Base-by-base conservation (phyloP, 1,140 invertebrate species). In the Pogonomyrmex californicus region DNA sequence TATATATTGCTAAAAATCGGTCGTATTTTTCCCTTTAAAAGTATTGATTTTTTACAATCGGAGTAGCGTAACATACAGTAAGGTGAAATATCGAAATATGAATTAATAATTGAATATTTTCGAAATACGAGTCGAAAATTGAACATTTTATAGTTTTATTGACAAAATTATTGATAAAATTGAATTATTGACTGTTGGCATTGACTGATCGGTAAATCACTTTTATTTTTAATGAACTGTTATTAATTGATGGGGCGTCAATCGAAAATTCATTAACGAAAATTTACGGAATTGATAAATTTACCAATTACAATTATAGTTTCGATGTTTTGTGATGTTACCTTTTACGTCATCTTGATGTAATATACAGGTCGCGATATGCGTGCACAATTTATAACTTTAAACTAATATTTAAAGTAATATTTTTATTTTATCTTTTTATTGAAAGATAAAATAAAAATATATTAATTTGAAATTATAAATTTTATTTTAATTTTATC, bases 231-330 rank as follows among this genome's bases (percentile, higher is more conserved):
- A 83, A 75, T 10, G 10, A 23, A 4, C 9, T 1, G 36, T 38
- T 82, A 73, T 60, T 83, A 83, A 83, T 83, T 83, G 68, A 83
- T 83, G 41, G 54, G 62, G 73, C 9, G 17, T 14, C 33, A n/a
- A 60, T 73, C 14, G 30, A 17, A 83, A 73, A 30, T 9, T 62
- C 7, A 33, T 44, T 56, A 44, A 7, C 2, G 14, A 14, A 58
- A 60, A 60, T 60, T 60, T 14, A 30, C n/a, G 7, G 41, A 23
- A 60, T 36, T 73, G 9, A 60, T 62, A 30, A 58, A 56, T 9
- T 81, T 49, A 2, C n/a, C 23, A 36, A 41, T 68, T 30, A 44
- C 38, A 44, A 5, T 58, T 60, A 44, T 41, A 1, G 30, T 6
- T 73, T 38, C 4, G 4, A 54, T 36, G 1, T 12, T 73, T 36